Evolutionary conservation across 2,113 vertebrate genomes (phyloP).

Genomic region (Gnathonemus longibarbis): DNA sequence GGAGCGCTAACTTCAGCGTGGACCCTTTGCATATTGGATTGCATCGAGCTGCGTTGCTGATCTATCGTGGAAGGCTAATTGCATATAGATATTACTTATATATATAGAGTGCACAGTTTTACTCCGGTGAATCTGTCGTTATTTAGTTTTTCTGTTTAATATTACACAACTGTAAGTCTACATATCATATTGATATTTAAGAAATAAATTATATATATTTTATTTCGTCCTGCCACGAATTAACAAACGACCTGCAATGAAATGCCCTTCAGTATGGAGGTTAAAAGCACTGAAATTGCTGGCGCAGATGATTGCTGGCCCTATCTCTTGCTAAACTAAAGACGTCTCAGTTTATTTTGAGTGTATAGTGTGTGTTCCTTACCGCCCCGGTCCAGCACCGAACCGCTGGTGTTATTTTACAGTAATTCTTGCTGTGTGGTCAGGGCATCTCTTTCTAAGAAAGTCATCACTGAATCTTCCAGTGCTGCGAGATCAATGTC

Average conservation of each 20-base stretch:
- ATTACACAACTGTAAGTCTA: not conserved
- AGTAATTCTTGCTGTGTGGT: not conserved
- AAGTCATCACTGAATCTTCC: not conserved
- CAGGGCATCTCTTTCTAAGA: not conserved
- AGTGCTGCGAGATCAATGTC: not conserved
- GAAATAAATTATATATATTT: not conserved
- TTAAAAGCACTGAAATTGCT: not conserved
- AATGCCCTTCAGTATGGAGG: not conserved
- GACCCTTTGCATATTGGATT: constrained; percentile 33
- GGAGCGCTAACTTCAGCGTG: constrained; percentile 47
- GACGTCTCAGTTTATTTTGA: not conserved
- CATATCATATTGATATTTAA: not conserved
- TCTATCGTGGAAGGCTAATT: constrained; percentile 30
- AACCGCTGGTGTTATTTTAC: not conserved
- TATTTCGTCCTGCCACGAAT: not conserved
- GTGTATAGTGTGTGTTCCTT: not conserved
- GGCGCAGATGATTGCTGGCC: not conserved
- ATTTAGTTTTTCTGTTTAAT: constrained; percentile 8
- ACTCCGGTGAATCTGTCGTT: constrained; percentile 43
- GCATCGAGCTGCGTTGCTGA: constrained; percentile 36
- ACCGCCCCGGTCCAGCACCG: not conserved
- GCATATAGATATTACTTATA: constrained; percentile 31
- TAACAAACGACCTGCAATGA: not conserved
- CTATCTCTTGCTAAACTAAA: not conserved
- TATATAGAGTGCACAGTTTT: constrained; percentile 20